Conservation (phyloP, 2,888 invertebrate species). For the Folsomia manolachei region DNA sequence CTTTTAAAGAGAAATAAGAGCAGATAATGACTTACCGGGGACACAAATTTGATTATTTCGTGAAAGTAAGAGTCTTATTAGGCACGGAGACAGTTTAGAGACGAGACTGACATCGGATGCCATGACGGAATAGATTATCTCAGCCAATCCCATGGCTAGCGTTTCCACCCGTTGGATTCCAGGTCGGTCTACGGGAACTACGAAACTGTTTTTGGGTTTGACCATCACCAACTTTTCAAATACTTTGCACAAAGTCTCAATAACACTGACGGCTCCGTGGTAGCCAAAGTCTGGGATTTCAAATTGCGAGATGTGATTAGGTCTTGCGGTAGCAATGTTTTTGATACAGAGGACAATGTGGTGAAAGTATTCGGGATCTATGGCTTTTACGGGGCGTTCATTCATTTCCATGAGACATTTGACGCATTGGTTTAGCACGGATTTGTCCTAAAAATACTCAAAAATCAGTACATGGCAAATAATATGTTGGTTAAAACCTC, state of each 20-base stretch:
- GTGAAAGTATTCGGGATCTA: constrained; percentile 49
- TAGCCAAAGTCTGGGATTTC: constrained; percentile 37
- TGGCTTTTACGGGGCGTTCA: constrained; percentile 40
- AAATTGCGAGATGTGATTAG: constrained; percentile 46
- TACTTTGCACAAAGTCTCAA: constrained; percentile 41
- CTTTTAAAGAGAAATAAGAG: constrained; percentile 41
- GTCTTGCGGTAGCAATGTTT: constrained; percentile 46
- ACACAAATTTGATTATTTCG: constrained; percentile 46
- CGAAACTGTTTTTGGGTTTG: constrained; percentile 46
- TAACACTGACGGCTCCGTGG: constrained; percentile 37
- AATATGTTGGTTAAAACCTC: constrained; percentile 19
- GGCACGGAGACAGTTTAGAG: constrained; percentile 40
- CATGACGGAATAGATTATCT: constrained; percentile 49
- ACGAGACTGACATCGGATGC: constrained; percentile 43
- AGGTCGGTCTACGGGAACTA: constrained; percentile 48
- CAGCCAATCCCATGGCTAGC: constrained; percentile 47
- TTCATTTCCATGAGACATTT: constrained; percentile 55
- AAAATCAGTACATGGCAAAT: neutral
- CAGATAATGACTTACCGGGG: no score
- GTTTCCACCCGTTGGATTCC: constrained; percentile 49
- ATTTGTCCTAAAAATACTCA: constrained; percentile 67
- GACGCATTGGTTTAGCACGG: constrained; percentile 74
- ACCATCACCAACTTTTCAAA: constrained; percentile 45
- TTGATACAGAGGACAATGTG: constrained; percentile 47
- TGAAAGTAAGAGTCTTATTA: constrained; percentile 42